Base-by-base conservation (phyloP, 2,888 invertebrate species). In the Sericinus montela region DNA sequence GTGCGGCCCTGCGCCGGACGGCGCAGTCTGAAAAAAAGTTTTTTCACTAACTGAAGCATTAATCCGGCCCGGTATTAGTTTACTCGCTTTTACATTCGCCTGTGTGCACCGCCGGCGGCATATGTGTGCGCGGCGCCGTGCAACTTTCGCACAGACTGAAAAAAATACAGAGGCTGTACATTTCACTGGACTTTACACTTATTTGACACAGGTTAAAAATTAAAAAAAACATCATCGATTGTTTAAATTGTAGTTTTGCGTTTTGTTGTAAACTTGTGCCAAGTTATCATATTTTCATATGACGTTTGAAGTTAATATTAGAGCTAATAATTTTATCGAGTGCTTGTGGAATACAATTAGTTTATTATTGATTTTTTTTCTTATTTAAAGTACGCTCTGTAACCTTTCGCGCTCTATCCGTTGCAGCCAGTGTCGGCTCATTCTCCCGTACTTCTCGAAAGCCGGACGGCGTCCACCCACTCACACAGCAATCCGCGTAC, bases 31-130 rank as follows among this genome's bases (percentile, higher is more conserved):
- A 87, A 88, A 88, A 81, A 88, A 84, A 77, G 44, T 49, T 85
- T 89, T 87, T 89, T 89, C 87, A 88, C 88, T 87, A 88, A 89
- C 88, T 89, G 88, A 87, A 87, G 88, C 87, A 88, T 88, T 88
- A 88, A 88, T 88, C 88, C 86, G 77, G 83, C 79, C 80, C 69
- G 84, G 88, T 88, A 89, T 89, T 88, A 89, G 88, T 89, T 88
- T 87, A 87, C 88, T 75, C 81, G 83, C 85, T 80, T 79, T 81
- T 76, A 76, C 77, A 71, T 61, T 68, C 62, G 65, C 55, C 69
- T 77, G 70, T 83, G 82, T 81, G 77, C 72, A 79, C 67, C 34
- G 67, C 51, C 50, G 56, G 54, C 60, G 63, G 68, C 67, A 66
- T n/a, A n/a, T 79, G 84, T 85, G 84, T 79, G 83, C 73, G 67